These are phyloP conservation scores for Bryconaethiops microstoma DNA, from an alignment of 2,797 vertebrate species.

Conservation along the genomic window DNA sequence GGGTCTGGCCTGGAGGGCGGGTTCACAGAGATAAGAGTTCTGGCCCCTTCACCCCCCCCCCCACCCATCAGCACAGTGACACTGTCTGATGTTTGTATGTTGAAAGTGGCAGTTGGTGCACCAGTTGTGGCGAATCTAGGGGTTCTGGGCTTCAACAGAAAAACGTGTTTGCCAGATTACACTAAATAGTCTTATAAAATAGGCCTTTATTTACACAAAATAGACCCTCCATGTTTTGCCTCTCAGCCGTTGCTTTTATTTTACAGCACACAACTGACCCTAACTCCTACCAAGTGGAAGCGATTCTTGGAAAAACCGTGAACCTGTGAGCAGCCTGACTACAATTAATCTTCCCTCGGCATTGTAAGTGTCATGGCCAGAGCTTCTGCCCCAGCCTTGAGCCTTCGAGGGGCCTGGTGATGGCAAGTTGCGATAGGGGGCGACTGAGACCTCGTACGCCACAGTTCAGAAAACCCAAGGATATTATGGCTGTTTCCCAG, in stretches of 20 bases:
- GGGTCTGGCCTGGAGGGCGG: conserved; percentile 18
- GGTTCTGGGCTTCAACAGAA: too few species aligned
- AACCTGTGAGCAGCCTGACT: background rate
- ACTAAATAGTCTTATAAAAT: background rate
- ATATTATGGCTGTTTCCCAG: too few species aligned
- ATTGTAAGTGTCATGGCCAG: conserved; percentile 11
- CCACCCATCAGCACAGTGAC: background rate
- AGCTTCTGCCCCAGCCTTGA: background rate
- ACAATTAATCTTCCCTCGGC: background rate
- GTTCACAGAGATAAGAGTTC: conserved; percentile 27
- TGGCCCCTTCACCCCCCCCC: background rate
- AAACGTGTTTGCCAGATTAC: too few species aligned
- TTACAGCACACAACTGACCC: background rate
- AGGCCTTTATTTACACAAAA: too few species aligned
- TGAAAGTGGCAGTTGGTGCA: background rate
- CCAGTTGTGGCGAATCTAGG: background rate
- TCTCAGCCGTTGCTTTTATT: background rate
- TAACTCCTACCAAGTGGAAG: background rate
- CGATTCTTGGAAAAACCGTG: background rate
- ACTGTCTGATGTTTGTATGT: background rate
- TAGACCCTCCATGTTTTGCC: background rate
- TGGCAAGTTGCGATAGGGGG: too few species aligned
- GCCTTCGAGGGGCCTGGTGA: background rate
- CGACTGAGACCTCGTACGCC: too few species aligned
- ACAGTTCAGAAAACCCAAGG: too few species aligned